Evolutionary conservation across 2,797 vertebrate genomes (phyloP), one percentile per base, ranked within the genome.

Genomic region (Acestrorhynchus altus): DNA sequence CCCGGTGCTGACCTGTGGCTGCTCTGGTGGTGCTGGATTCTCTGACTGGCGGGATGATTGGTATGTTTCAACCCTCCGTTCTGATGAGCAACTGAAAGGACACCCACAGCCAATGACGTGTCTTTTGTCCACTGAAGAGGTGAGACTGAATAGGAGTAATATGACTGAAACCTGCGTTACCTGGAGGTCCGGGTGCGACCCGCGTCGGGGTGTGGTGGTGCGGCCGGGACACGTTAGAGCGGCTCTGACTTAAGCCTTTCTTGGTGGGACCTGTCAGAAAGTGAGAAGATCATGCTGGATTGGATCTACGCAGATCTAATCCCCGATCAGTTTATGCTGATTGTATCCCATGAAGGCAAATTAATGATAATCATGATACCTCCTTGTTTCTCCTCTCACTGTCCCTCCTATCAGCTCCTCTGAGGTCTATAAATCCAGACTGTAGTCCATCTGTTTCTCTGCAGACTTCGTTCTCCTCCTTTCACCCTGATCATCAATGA

Each of bases 141-240:
- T 26, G 2, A 18, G 8, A 16, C 46, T 60, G 3, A 8, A 9
- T 35, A 52, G 11, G 1, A 40, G 40, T 20, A 57, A 4, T 39
- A 18, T 40, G 1, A 9, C 39, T 10, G 15, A 20, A 28, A 12
- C 15, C 39, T 59, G 31, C 56, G 80, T 87, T 87, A 98, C 98
- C 96, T 88, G 98, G 98, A 54, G 98, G 97, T 11, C 96, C 96
- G 0, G 98, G 98, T 8, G 98, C 97, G 0, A 93, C 91, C 83
- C 97, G 93, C n/a, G 92, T 87, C 0, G 98, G 97, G 4, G 89
- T 93, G 77, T 91, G 91, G 65, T 95, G 94, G 60, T 92, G 89
- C 47, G 91, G 88, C 80, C 84, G 88, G 74, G 91, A 89, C 46
- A 39, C 31, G 31, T 20, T 91, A 5, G 92, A 85, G 86, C 86